These are phyloP conservation scores for Habrosyne pyritoides DNA, from an alignment of 2,888 invertebrate species.

Conservation along the genomic window DNA sequence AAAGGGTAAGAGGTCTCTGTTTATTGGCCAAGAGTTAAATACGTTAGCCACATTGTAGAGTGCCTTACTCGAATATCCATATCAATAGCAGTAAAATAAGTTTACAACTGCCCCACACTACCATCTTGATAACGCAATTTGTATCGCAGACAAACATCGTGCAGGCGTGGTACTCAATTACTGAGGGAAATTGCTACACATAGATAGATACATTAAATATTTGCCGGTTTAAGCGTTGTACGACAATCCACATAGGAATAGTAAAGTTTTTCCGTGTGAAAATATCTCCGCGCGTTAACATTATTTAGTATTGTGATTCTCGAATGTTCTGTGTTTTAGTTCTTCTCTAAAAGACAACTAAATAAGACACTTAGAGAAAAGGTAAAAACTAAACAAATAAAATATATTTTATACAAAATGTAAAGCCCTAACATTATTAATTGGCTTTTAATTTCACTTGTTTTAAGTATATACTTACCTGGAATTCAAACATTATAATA, in stretches of 20 bases:
- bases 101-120: slow-evolving; percentile 43
- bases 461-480: too few species aligned
- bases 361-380: too few species aligned
- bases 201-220: slow-evolving; percentile 18
- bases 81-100: slow-evolving; percentile 45
- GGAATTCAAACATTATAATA: too few species aligned
- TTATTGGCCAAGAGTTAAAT: too few species aligned
- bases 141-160: slow-evolving; percentile 41
- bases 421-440: too few species aligned
- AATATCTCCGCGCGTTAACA: neutral
- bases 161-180: slow-evolving; percentile 45
- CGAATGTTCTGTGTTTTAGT: too few species aligned
- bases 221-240: slow-evolving; percentile 6
- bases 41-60: neutral
- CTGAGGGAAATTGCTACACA: slow-evolving; percentile 25
- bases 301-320: neutral
- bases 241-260: neutral
- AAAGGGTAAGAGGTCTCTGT: too few species aligned
- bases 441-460: too few species aligned
- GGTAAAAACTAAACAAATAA: too few species aligned
- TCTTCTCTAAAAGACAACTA: too few species aligned
- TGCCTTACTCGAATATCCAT: slow-evolving; percentile 29
- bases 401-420: too few species aligned
- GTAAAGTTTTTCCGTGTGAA: neutral
- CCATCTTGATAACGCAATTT: slow-evolving; percentile 54